Base-by-base conservation (phyloP, 2,888 invertebrate species). In the Lithophane socia region DNA sequence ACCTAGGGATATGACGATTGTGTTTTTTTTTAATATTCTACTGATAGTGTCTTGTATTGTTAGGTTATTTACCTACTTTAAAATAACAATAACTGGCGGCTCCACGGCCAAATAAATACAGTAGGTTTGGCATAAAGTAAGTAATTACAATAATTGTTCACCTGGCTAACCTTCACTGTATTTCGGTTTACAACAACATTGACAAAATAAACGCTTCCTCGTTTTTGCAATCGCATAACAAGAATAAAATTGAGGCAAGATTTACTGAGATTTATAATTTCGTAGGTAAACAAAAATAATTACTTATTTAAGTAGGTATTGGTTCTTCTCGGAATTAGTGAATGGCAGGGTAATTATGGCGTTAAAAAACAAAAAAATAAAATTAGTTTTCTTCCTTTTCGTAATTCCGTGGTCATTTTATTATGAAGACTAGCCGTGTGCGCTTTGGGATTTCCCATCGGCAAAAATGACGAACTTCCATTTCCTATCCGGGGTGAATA, bases 151-250 rank as follows among this genome's bases (percentile, higher is more conserved):
- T 68, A 49, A 52, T 69, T 47, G 24, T 52, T 82, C 44, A 29
- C 49, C 29, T 58, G n/a, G n/a, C 10, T 83, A 29, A 61, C 84
- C 83, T 80, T 83, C 44, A 47, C 18, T 29, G 12, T 69, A 18
- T 21, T 44, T 29, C 47, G n/a, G 5, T 37, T 47, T 13, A 58
- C 12, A 79, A 67, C 0, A 58, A 56, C 54, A 73, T 44, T 81
- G 16, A 54, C 12, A 54, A 58, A 44, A 42, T 64, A 44, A 72
- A 63, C 5, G 18, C 10, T 84, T 72, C 60, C 73, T 84, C 13
- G 37, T 47, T 78, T 72, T 52, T 4, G 9, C 47, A 44, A 37
- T 29, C 1, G 29, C 29, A 29, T 37, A 52, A 64, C 75, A 29
- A 49, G 18, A 73, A n/a, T n/a, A n/a, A n/a, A n/a, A 64, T 52